Base-by-base conservation (phyloP, 2,888 invertebrate species). In the Phragmatobia fuliginosa region DNA sequence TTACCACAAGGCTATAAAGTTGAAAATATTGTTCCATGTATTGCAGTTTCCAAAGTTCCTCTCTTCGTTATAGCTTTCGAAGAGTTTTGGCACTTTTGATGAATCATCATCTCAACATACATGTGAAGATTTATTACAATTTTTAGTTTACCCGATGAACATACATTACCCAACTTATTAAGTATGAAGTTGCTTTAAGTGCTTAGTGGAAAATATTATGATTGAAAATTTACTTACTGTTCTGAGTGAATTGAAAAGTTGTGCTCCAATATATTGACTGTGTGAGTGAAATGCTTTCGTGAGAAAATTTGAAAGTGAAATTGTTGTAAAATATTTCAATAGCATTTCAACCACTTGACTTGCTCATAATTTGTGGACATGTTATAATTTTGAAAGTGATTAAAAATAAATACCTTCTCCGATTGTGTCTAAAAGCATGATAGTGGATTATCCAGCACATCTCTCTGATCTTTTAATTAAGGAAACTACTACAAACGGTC, bases 11-110 rank as follows among this genome's bases (percentile, higher is more conserved):
- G 67, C 68, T 58, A 69, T 63, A 74, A 78, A 82, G 67, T 80
- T 77, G 38, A 32, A 25, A 64, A 36, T 56, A 68, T 59, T 71
- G 63, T 31, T 18, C 59, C 28, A 72, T 72, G 75, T 80, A 70
- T 72, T 64, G 64, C 72, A 71, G 67, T 70, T 77, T 75, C 60
- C 70, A 74, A 82, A 81, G 66, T 80, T 82, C 63, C 71, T 70
- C 73, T 59, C 63, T 66, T 64, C 33, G 73, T 75, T 66, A 74
- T 67, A 71, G 72, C 75, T 80, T 74, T 71, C 73, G 73, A 76
- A 67, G 59, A 75, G 66, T 76, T 81, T 75, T 68, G 74, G 73
- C 80, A 78, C 72, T 78, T 77, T 78, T 82, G 80, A 81, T 80
- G 78, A 80, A 82, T 81, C 72, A 71, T 67, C 64, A 73, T 73